Conservation (phyloP, 1,140 invertebrate species). For the Mizuhopecten yessoensis region DNA sequence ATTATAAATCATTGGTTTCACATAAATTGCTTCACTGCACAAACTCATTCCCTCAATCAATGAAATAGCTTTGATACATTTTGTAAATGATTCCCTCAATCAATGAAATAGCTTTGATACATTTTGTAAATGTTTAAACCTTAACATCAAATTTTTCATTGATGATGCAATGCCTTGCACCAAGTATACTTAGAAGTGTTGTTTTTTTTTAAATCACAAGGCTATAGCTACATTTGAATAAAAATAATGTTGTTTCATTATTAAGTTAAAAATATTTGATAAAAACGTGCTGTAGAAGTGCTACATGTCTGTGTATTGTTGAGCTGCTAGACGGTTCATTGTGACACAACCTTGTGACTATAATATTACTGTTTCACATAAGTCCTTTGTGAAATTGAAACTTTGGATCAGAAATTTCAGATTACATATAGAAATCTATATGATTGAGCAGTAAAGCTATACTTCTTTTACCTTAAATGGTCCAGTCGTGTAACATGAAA, state of each 20-base stretch:
- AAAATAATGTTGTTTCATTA: no score
- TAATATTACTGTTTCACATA: neutral
- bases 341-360: neutral
- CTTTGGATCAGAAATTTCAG: neutral
- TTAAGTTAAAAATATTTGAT: neutral
- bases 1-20: neutral
- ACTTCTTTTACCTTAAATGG: no score
- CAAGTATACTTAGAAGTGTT: neutral
- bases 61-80: neutral
- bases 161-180: neutral
- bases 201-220: no score
- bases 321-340: neutral
- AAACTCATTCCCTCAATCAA: slow-evolving; percentile 35
- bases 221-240: neutral
- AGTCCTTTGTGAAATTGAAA: neutral
- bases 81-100: slow-evolving; percentile 16
- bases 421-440: no score
- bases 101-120: neutral
- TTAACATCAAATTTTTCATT: neutral
- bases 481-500: no score
- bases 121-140: neutral
- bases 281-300: neutral
- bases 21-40: slow-evolving; percentile 7
- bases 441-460: no score
- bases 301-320: neutral